Percentiles rank a stretch among this genome's conserved stretches.
These are phyloP conservation scores for Mormyrus proboscirostris DNA, from an alignment of 2,797 vertebrate species.

Conservation along the genomic window DNA sequence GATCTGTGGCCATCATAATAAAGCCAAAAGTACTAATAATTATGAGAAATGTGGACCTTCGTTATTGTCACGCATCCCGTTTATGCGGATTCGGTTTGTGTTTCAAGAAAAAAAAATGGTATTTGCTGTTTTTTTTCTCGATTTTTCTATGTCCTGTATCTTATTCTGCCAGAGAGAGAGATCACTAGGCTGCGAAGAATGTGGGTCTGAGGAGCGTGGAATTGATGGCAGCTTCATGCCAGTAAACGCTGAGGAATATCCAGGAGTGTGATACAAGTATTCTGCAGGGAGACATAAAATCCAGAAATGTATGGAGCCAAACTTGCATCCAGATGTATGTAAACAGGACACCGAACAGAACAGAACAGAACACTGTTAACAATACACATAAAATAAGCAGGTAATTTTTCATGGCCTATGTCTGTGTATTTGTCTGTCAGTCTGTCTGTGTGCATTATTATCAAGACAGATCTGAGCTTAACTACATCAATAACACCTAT, in stretches of 20 bases:
- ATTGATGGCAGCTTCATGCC: constrained; percentile 49
- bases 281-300: constrained; percentile 18
- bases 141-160: constrained; percentile 51
- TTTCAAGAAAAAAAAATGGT: constrained; percentile 27
- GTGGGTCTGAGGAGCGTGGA: constrained; percentile 53
- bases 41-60: neutral
- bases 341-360: neutral
- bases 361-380: neutral
- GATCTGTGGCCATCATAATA: neutral
- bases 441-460: neutral
- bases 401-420: neutral
- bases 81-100: neutral
- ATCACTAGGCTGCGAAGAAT: constrained; percentile 54
- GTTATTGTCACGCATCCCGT: neutral
- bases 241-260: constrained; percentile 48
- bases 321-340: neutral
- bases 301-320: constrained; percentile 39
- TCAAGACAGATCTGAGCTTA: neutral
- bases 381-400: neutral
- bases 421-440: neutral
- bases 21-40: neutral
- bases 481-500: neutral
- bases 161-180: constrained; percentile 55
- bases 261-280: constrained; percentile 29
- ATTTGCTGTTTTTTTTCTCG: constrained; percentile 43